Evolutionary conservation across 1,140 invertebrate species (phyloP).

Genomic region (Nymphalis io): DNA sequence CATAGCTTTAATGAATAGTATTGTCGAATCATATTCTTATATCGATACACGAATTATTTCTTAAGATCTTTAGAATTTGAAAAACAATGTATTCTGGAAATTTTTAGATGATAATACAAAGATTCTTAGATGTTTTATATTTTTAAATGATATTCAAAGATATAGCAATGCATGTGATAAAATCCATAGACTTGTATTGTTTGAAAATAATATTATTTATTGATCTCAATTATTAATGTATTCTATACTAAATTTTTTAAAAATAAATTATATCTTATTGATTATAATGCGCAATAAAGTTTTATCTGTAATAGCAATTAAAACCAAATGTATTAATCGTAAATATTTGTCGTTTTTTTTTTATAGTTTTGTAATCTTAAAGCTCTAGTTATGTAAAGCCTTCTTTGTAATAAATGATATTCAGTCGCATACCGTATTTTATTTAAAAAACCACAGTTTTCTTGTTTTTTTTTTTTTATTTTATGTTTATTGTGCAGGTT

Average conservation of each 20-base stretch:
- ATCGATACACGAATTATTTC: slow-evolving; percentile 18
- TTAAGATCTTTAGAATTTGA: slow-evolving; percentile 23
- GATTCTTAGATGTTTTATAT: slow-evolving; percentile 49
- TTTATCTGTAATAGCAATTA: slow-evolving; percentile 50
- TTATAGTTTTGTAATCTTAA: slow-evolving; percentile 71
- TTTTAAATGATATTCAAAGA: slow-evolving; percentile 60
- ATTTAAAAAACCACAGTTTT: slow-evolving; percentile 60
- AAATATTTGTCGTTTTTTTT: slow-evolving; percentile 58
- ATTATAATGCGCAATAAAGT: slow-evolving; percentile 46
- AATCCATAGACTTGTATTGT: slow-evolving; percentile 41
- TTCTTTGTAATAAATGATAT: slow-evolving; percentile 78
- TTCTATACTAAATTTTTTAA: slow-evolving; percentile 41
- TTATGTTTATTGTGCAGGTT: slow-evolving; percentile 75
- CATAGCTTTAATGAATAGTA: slow-evolving; percentile 26
- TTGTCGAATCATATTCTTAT: slow-evolving; percentile 21
- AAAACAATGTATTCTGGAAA: slow-evolving; percentile 31
- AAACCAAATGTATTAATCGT: slow-evolving; percentile 50
- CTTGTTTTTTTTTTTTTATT: slow-evolving; percentile 59
- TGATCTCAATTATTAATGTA: slow-evolving; percentile 59
- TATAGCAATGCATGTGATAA: slow-evolving; percentile 48
- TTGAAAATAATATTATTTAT: slow-evolving; percentile 36
- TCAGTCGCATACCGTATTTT: slow-evolving; percentile 69
- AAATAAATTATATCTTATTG: slow-evolving; percentile 34
- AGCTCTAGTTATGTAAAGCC: slow-evolving; percentile 66
- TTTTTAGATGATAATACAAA: slow-evolving; percentile 32